A percentile compares a stretch with the other conserved stretches of the same genome.
Evolutionary conservation across 2,797 vertebrate species (phyloP).

Genomic region (Spatula clypeata): DNA sequence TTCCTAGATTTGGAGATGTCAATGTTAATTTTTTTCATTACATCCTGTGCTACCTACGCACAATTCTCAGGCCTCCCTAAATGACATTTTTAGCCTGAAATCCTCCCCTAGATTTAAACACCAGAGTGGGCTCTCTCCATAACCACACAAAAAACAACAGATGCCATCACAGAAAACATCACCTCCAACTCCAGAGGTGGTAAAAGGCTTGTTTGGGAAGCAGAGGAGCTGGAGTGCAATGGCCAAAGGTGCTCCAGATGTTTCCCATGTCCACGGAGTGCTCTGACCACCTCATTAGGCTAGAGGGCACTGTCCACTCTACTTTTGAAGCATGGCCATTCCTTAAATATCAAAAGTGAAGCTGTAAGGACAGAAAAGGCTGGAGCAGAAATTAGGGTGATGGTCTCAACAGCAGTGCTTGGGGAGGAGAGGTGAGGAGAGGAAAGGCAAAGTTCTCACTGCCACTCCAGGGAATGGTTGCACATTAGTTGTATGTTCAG

Average conservation of each 20-base stretch:
- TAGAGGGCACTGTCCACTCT: constrained; percentile 70
- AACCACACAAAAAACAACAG: background rate
- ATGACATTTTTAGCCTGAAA: background rate
- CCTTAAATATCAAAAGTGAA: background rate
- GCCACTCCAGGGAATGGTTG: background rate
- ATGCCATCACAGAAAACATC: background rate
- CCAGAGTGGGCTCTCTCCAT: background rate
- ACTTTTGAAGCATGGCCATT: background rate
- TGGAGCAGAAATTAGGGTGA: background rate
- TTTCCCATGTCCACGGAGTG: background rate
- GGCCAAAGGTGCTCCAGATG: background rate
- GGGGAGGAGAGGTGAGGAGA: background rate
- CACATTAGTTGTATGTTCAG: background rate
- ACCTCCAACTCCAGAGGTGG: background rate
- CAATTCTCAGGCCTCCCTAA: background rate
- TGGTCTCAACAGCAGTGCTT: background rate
- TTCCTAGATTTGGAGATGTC: background rate
- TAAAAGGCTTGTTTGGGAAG: background rate
- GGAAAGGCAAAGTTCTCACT: background rate
- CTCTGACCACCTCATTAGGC: background rate
- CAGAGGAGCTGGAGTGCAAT: background rate
- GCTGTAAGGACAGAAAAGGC: background rate
- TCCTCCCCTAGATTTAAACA: background rate
- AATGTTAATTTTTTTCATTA: background rate
- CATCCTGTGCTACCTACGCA: background rate